Percentiles rank a stretch among this genome's conserved stretches.
Evolutionary conservation across 2,113 vertebrate genomes (phyloP).

Genomic region (Tauraco erythrolophus): DNA sequence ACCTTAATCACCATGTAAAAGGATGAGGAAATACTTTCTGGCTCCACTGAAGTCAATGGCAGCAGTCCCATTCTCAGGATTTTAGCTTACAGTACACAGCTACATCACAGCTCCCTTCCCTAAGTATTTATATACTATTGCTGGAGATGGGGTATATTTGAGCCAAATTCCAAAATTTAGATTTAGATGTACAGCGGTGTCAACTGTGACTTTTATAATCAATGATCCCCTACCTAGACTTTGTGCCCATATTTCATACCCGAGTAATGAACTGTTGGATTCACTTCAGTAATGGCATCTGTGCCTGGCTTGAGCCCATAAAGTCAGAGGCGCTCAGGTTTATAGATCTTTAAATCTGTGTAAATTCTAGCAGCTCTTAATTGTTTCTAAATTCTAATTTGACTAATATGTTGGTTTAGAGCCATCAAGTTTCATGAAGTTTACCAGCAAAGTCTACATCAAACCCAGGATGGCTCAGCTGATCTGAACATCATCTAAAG

Average conservation of each 20-base stretch:
- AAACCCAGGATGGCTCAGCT: neutral
- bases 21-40: conserved; percentile 14
- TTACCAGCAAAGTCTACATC: neutral
- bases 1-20: neutral
- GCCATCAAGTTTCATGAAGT: neutral
- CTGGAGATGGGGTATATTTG: neutral
- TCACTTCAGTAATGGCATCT: conserved; percentile 1
- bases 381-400: neutral
- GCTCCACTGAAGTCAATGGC: neutral
- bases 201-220: neutral
- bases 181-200: neutral
- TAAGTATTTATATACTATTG: neutral
- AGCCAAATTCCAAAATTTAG: neutral
- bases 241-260: neutral
- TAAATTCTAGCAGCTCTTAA: neutral
- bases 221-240: neutral
- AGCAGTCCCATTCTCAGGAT: conserved; percentile 1
- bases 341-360: neutral
- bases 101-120: neutral
- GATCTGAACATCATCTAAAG: neutral
- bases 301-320: neutral
- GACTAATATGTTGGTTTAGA: neutral
- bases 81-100: neutral
- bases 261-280: neutral
- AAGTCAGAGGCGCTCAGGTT: neutral